These are phyloP conservation scores for Babylonia areolata DNA, from an alignment of 1,140 invertebrate species.

Conservation along the genomic window DNA sequence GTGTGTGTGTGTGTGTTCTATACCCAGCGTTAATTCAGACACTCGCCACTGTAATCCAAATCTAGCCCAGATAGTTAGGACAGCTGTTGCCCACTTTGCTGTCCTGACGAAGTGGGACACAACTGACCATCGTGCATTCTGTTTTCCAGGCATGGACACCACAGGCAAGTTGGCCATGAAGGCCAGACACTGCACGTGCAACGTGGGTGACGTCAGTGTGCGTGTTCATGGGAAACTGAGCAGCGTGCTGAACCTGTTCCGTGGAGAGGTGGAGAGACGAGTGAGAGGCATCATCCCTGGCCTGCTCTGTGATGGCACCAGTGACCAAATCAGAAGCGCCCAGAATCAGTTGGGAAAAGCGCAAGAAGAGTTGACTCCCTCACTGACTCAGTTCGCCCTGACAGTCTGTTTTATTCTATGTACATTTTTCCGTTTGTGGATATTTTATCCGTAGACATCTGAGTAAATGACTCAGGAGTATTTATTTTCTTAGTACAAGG, in stretches of 20 bases:
- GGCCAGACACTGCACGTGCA: constrained; percentile 33
- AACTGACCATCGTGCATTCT: neutral
- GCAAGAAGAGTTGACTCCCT: neutral
- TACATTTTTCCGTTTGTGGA: too few species aligned
- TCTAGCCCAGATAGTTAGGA: too few species aligned
- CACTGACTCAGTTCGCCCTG: too few species aligned
- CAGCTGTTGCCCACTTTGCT: too few species aligned
- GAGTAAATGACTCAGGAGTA: too few species aligned
- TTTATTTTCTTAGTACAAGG: too few species aligned
- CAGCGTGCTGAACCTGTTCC: constrained; percentile 56
- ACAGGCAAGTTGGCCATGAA: constrained; percentile 37
- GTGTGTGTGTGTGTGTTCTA: neutral
- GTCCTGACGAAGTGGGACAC: too few species aligned
- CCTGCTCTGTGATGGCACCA: constrained; percentile 44
- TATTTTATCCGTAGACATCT: too few species aligned
- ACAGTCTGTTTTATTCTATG: too few species aligned
- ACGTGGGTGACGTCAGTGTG: constrained; percentile 46
- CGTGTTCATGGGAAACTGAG: constrained; percentile 53
- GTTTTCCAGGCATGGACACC: neutral
- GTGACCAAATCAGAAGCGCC: constrained; percentile 31
- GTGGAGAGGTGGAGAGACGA: constrained; percentile 39
- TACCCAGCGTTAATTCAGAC: neutral
- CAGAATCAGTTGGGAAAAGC: constrained; percentile 36
- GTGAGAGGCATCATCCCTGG: constrained; percentile 42
- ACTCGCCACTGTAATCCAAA: too few species aligned